Percentiles rank a stretch among this genome's conserved stretches.
Evolutionary conservation across 2,888 invertebrate species (phyloP).

Genomic region (Chymomyza amoena): DNA sequence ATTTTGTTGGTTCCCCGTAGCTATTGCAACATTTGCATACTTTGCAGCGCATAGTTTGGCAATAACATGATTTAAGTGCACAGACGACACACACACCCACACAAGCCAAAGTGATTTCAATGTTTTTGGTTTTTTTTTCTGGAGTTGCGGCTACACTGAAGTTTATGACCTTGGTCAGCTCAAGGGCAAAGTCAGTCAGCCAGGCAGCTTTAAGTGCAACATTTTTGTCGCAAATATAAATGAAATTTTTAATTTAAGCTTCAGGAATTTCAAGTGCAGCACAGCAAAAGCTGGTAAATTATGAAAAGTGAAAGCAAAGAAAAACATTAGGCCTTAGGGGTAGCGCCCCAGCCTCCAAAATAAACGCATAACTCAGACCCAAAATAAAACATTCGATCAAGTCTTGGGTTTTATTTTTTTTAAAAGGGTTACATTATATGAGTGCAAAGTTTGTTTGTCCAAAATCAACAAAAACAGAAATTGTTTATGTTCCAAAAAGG

Average conservation of each 20-base stretch:
- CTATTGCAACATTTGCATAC: constrained; percentile 63
- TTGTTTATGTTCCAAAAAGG: constrained; percentile 28
- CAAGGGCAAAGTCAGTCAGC: constrained; percentile 47
- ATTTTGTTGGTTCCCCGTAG: constrained; percentile 6
- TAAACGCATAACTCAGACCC: background rate
- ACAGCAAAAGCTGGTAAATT: constrained; percentile 30
- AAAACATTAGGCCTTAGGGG: constrained; percentile 24
- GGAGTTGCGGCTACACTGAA: background rate
- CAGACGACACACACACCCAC: constrained; percentile 13
- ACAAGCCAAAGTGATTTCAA: background rate
- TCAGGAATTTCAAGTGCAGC: constrained; percentile 4
- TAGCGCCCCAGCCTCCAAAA: background rate
- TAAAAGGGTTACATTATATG: constrained; percentile 7
- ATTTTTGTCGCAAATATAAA: constrained; percentile 40
- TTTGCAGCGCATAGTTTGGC: constrained; percentile 30
- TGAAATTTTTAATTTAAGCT: constrained; percentile 54
- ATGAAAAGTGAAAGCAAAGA: constrained; percentile 48
- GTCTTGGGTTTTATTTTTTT: background rate
- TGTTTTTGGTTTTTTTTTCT: background rate
- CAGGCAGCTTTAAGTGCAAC: background rate
- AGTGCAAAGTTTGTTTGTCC: constrained; percentile 61
- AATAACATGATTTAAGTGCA: constrained; percentile 20
- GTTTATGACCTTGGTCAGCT: constrained; percentile 7
- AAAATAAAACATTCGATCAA: background rate
- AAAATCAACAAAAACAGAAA: constrained; percentile 61